A percentile compares a stretch with the other conserved stretches of the same genome.
Conservation (phyloP, 2,888 invertebrate species). For the Drosophila nr. medialis region DNA sequence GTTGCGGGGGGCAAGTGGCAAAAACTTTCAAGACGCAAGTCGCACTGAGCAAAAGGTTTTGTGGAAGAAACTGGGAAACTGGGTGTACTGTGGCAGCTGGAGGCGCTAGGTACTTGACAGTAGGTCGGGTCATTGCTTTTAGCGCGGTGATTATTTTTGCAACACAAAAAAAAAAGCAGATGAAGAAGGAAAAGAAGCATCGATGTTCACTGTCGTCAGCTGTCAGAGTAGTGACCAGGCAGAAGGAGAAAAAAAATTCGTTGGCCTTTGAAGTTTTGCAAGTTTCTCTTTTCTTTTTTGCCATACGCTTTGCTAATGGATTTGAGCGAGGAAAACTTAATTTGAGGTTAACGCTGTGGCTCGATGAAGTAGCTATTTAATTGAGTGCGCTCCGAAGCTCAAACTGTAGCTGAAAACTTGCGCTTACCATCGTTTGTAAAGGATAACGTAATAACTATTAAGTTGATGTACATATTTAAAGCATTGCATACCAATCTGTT, state of each 20-base stretch:
- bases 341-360: constrained; percentile 44
- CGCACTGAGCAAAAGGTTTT: constrained; percentile 47
- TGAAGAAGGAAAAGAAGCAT: constrained; percentile 21
- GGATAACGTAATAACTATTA: neutral
- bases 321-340: constrained; percentile 58
- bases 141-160: constrained; percentile 67
- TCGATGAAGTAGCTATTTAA: constrained; percentile 45
- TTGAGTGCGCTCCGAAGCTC: constrained; percentile 29
- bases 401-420: neutral
- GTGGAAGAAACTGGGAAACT: constrained; percentile 20
- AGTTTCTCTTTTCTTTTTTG: constrained; percentile 2
- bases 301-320: constrained; percentile 51
- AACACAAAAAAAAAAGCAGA: constrained; percentile 11
- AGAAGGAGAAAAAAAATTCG: constrained; percentile 20
- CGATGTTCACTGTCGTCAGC: constrained; percentile 58
- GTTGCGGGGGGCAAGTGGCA: constrained; percentile 10
- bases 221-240: constrained; percentile 59
- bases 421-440: neutral
- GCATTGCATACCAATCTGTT: neutral
- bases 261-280: constrained; percentile 60
- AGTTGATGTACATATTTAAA: neutral
- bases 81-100: neutral
- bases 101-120: constrained; percentile 22
- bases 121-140: constrained; percentile 71
- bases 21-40: constrained; percentile 50